These are phyloP conservation scores for Chromoteleia sp. DNA, from an alignment of 2,888 invertebrate species.

Conservation along the genomic window DNA sequence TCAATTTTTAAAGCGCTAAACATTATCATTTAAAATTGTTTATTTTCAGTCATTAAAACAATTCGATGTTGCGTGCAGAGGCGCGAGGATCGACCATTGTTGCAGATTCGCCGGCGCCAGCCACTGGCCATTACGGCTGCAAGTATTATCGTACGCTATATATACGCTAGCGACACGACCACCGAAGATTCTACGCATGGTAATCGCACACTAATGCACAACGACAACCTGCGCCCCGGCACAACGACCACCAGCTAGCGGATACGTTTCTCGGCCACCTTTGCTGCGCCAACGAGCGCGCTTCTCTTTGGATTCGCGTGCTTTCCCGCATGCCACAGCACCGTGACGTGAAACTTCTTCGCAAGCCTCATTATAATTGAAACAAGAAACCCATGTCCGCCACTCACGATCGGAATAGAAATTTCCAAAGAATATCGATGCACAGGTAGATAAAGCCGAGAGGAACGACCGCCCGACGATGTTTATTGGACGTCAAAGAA, in stretches of 20 bases:
- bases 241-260: slow-evolving; percentile 76
- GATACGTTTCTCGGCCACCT: slow-evolving; percentile 55
- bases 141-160: slow-evolving; percentile 54
- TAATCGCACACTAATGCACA: slow-evolving; percentile 71
- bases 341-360: slow-evolving; percentile 71
- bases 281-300: slow-evolving; percentile 19
- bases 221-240: slow-evolving; percentile 14
- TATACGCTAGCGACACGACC: slow-evolving; percentile 63
- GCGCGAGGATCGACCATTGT: slow-evolving; percentile 41
- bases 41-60: too few relatives aligned
- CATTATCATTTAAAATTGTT: too few relatives aligned
- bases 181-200: slow-evolving; percentile 62
- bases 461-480: slow-evolving; percentile 28
- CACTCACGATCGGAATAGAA: slow-evolving; percentile 72
- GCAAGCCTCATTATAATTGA: slow-evolving; percentile 75
- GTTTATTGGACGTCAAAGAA: slow-evolving; percentile 12
- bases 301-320: slow-evolving; percentile 71
- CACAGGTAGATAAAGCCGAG: slow-evolving; percentile 34
- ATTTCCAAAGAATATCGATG: slow-evolving; percentile 68
- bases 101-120: slow-evolving; percentile 78
- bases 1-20: too few relatives aligned
- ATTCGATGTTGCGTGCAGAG: slow-evolving; percentile 58
- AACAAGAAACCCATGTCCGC: slow-evolving; percentile 75
- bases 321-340: slow-evolving; percentile 58
- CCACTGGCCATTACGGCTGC: slow-evolving; percentile 76